phyloP scores from a whole-genome alignment of 2,113 vertebrate species.

The Eupsittula cactorum region DNA sequence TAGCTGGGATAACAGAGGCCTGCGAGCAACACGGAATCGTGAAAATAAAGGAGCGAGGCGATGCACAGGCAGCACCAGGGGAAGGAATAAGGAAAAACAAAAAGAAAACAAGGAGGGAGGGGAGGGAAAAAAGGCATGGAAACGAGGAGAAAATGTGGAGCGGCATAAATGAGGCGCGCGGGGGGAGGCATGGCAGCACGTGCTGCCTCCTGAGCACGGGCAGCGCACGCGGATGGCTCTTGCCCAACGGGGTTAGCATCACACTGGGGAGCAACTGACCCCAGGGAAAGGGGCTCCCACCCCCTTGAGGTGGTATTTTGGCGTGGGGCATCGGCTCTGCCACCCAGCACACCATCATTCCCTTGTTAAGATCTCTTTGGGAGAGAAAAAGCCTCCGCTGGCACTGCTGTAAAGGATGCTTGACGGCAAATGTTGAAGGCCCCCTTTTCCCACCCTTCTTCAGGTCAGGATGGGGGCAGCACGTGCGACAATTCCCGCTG shows the following conservation, averaged over 20 bases:
- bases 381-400: neutral
- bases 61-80: neutral
- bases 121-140: slow-evolving; percentile 45
- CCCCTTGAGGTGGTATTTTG: rapidly evolving
- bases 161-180: slow-evolving; percentile 21
- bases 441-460: neutral
- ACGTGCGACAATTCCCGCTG: neutral
- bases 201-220: slow-evolving; percentile 1
- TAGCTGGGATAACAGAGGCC: neutral
- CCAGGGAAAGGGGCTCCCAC: neutral
- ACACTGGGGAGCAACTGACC: rapidly evolving
- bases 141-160: slow-evolving; percentile 61
- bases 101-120: neutral
- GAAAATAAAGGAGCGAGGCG: neutral
- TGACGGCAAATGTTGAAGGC: neutral
- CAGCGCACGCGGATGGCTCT: neutral
- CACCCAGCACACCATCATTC: neutral
- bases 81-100: neutral
- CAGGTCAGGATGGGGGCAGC: neutral
- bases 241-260: neutral
- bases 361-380: neutral
- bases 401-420: neutral
- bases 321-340: neutral
- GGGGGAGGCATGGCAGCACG: slow-evolving; percentile 40
- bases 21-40: neutral